These are phyloP conservation scores for Isaurus tuberculatus DNA, from an alignment of 92 coral and sea anemone species.

Conservation along the genomic window DNA sequence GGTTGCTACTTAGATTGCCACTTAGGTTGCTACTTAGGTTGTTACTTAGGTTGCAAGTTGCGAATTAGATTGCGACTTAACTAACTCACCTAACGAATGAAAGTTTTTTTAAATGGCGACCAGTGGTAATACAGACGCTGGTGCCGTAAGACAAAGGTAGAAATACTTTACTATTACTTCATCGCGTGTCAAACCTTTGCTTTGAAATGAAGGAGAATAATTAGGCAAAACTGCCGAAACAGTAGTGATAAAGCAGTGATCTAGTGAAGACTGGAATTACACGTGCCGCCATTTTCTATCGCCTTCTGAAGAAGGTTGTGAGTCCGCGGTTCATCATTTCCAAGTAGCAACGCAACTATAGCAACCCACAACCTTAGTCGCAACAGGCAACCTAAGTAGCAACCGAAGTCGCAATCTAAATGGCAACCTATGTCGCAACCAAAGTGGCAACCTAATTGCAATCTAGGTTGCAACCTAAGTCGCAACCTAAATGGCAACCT, in stretches of 20 bases:
- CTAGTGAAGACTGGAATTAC: neutral
- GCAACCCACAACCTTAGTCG: too few relatives aligned
- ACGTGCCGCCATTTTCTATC: constrained; percentile 9
- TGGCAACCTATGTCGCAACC: neutral
- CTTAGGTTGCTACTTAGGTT: too few relatives aligned
- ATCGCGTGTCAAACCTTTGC: neutral
- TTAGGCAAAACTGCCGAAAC: neutral
- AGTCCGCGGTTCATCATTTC: constrained; percentile 3
- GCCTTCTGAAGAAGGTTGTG: constrained; percentile 12
- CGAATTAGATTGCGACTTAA: too few relatives aligned
- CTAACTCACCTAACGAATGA: too few relatives aligned
- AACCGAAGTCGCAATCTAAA: too few relatives aligned
- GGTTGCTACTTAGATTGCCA: too few relatives aligned
- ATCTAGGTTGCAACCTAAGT: too few relatives aligned
- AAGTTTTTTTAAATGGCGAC: too few relatives aligned
- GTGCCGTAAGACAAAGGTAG: constrained; percentile 6
- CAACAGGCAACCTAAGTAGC: too few relatives aligned
- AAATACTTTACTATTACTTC: neutral
- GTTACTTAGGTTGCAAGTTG: too few relatives aligned
- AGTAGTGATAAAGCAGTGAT: neutral
- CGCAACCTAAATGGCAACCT: neutral
- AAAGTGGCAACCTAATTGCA: neutral
- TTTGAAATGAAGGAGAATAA: neutral
- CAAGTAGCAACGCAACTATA: neutral
- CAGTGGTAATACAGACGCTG: too few relatives aligned